Percentiles rank a stretch among this genome's conserved stretches.
phyloP scores from a whole-genome alignment of 2,888 invertebrate genomes.

The Pherbina coryleti region DNA sequence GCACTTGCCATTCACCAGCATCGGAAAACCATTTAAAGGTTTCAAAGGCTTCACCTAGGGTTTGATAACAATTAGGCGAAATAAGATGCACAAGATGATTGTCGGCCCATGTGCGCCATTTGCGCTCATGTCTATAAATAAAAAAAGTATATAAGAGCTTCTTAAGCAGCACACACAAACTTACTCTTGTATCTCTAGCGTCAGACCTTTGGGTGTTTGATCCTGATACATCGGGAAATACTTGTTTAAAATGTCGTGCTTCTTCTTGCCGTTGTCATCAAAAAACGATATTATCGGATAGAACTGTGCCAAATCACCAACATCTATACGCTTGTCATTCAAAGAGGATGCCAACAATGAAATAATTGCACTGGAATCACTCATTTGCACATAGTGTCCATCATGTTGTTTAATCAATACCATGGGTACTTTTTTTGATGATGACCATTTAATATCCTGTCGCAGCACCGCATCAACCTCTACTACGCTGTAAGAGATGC shows the following conservation, averaged over 20 bases:
- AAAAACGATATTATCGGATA: constrained; percentile 81
- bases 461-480: constrained; percentile 97
- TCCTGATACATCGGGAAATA: constrained; percentile 88
- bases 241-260: constrained; percentile 85
- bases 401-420: constrained; percentile 80
- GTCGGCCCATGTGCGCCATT: constrained; percentile 98
- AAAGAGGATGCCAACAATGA: constrained; percentile 87
- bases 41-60: constrained; percentile 84
- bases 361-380: constrained; percentile 95
- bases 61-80: constrained; percentile 97
- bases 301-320: constrained; percentile 80
- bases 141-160: neutral
- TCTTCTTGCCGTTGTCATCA: constrained; percentile 77
- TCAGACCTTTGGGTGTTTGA: constrained; percentile 71
- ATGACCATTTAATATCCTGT: constrained; percentile 92
- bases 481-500: constrained; percentile 93
- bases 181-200: constrained; percentile 74
- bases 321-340: constrained; percentile 72
- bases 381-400: constrained; percentile 84
- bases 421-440: constrained; percentile 95
- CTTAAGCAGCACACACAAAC: constrained; percentile 49
- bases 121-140: constrained; percentile 82
- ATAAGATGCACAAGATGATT: constrained; percentile 89
- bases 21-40: constrained; percentile 96
- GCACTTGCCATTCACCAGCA: constrained; percentile 91